phyloP scores from a whole-genome alignment of 2,888 invertebrate species.

The Troglohyphantes excavatus region DNA sequence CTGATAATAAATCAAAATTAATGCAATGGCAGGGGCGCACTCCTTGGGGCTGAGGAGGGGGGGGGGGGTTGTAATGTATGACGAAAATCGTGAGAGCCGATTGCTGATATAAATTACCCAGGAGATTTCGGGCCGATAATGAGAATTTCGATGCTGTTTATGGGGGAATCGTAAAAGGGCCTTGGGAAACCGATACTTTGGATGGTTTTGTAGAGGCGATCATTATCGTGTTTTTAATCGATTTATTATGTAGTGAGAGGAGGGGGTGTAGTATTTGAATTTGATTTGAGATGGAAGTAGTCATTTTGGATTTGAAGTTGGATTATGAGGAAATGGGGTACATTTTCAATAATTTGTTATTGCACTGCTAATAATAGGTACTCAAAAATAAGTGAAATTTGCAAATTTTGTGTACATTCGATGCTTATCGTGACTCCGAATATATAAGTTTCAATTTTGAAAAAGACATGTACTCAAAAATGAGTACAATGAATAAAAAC shows the following conservation, averaged over 20 bases:
- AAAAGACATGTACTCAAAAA: too few relatives aligned
- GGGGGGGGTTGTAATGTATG: constrained; percentile 30
- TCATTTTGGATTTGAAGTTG: too few relatives aligned
- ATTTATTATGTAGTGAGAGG: not conserved
- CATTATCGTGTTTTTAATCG: not conserved
- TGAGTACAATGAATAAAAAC: too few relatives aligned
- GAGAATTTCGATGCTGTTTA: not conserved
- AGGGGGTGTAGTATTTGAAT: too few relatives aligned
- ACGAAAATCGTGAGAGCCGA: constrained; percentile 25
- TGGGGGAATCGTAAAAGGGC: not conserved
- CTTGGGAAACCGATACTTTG: not conserved
- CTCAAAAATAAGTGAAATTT: too few relatives aligned
- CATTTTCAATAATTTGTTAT: too few relatives aligned
- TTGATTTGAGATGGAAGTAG: too few relatives aligned
- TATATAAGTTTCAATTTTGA: too few relatives aligned
- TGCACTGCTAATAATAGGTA: too few relatives aligned
- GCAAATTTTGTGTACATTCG: too few relatives aligned
- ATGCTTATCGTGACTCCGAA: too few relatives aligned
- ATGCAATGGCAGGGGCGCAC: not conserved
- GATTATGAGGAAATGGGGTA: too few relatives aligned
- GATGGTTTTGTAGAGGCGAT: not conserved
- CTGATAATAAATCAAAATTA: constrained; percentile 63
- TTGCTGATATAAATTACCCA: constrained; percentile 15
- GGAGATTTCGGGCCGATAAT: not conserved
- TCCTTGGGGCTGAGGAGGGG: constrained; percentile 28